Evolutionary conservation across 2,888 invertebrate species (phyloP).

Genomic region (Sericinus montela): DNA sequence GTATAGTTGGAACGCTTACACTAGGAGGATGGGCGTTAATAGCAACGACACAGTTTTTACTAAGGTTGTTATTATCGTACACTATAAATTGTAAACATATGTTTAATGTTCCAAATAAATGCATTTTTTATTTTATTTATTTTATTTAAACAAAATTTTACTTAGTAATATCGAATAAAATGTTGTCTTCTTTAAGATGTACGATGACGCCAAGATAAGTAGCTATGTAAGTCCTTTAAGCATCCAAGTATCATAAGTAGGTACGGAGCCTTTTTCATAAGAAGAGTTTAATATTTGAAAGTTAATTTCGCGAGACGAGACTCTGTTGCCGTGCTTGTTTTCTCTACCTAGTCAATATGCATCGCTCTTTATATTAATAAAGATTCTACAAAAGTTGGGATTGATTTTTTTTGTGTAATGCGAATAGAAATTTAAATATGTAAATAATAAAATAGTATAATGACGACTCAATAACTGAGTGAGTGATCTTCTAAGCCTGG

Average conservation of each 20-base stretch:
- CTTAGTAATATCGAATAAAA: slow-evolving; percentile 6
- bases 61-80: too few species aligned
- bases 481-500: too few species aligned
- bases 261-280: slow-evolving; percentile 53
- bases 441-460: too few species aligned
- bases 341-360: slow-evolving; percentile 16
- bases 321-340: slow-evolving; percentile 16
- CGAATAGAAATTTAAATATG: background rate
- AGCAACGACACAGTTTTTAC: too few species aligned
- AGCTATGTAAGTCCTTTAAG: slow-evolving; percentile 17
- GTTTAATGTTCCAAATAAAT: too few species aligned
- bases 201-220: slow-evolving; percentile 6
- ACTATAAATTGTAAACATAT: too few species aligned
- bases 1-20: too few species aligned
- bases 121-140: too few species aligned
- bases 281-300: slow-evolving; percentile 70
- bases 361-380: slow-evolving; percentile 16
- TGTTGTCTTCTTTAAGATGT: slow-evolving; percentile 2
- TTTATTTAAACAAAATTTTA: too few species aligned
- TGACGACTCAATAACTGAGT: too few species aligned
- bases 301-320: slow-evolving; percentile 66
- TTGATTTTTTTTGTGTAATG: background rate
- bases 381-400: background rate
- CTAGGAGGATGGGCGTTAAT: too few species aligned
- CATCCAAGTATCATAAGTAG: slow-evolving; percentile 14